phyloP scores from a whole-genome alignment of 2,113 vertebrate genomes.

The Sialia sialis region DNA sequence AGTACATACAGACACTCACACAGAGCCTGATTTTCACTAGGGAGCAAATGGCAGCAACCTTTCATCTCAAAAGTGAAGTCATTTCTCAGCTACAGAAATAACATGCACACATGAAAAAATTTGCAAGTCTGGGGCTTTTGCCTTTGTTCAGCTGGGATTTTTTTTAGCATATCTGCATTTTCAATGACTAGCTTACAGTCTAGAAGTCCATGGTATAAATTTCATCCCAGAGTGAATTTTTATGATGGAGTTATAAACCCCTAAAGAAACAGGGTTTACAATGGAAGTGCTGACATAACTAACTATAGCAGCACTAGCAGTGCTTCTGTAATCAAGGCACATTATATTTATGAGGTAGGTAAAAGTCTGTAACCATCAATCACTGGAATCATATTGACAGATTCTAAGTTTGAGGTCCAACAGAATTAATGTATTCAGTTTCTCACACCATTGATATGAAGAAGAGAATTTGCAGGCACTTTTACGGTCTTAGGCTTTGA shows the following conservation, averaged over 20 bases:
- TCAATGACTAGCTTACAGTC: conserved; percentile 32
- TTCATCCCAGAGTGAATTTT: conserved; percentile 73
- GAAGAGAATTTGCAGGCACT: conserved; percentile 35
- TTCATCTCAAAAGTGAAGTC: background rate
- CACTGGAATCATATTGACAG: conserved; percentile 71
- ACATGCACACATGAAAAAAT: background rate
- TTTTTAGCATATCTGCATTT: conserved; percentile 3
- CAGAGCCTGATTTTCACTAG: background rate
- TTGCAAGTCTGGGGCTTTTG: background rate
- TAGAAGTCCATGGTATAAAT: conserved; percentile 57
- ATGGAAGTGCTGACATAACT: conserved; percentile 76
- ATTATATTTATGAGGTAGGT: conserved; percentile 79
- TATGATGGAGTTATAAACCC: conserved; percentile 73
- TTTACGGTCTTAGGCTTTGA: conserved; percentile 48
- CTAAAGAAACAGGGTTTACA: conserved; percentile 70
- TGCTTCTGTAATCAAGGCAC: conserved; percentile 68
- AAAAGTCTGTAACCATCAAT: conserved; percentile 76
- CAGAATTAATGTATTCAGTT: conserved; percentile 64
- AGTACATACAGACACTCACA: background rate
- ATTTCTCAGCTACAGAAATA: background rate
- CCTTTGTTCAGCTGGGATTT: background rate
- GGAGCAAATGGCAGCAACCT: background rate
- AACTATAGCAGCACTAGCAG: conserved; percentile 66
- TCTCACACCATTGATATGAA: conserved; percentile 58
- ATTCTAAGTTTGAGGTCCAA: conserved; percentile 68